A percentile compares a stretch with the other conserved stretches of the same genome.
phyloP scores from a whole-genome alignment of 2,888 invertebrate genomes.

The Leucophenga maculata region DNA sequence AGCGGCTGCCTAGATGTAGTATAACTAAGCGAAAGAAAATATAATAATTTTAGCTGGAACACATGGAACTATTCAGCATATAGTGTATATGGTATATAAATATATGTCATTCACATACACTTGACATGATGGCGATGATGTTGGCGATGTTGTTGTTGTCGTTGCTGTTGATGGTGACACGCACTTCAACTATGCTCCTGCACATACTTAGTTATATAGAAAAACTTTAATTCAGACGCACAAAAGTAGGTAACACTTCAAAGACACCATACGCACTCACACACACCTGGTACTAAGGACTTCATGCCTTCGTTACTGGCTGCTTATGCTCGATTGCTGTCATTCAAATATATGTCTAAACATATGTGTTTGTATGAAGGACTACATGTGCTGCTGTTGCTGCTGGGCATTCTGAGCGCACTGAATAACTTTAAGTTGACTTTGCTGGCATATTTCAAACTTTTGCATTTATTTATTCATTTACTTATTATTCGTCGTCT shows the following conservation, averaged over 20 bases:
- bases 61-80: not conserved
- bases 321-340: not conserved
- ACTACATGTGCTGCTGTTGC: not conserved
- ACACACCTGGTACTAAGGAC: not conserved
- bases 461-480: conserved; percentile 31
- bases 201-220: conserved; percentile 5
- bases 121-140: conserved; percentile 29
- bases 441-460: conserved; percentile 28
- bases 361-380: conserved; percentile 24
- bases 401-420: conserved; percentile 25
- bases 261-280: not conserved
- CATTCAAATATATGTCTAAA: conserved; percentile 17
- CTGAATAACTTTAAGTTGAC: conserved; percentile 46
- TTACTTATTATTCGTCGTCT: conserved; percentile 24
- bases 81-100: conserved; percentile 47
- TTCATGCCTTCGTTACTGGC: not conserved
- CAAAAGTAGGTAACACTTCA: conserved; percentile 45
- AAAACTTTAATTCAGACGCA: conserved; percentile 39
- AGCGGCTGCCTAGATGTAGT: not conserved
- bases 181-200: conserved; percentile 48
- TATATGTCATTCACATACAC: conserved; percentile 44
- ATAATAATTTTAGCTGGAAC: conserved; percentile 7
- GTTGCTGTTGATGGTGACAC: conserved; percentile 37
- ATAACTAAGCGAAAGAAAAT: conserved; percentile 30
- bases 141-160: conserved; percentile 17